A percentile compares a stretch with the other conserved stretches of the same genome.
These are phyloP conservation scores for Danio aesculapii DNA, from an alignment of 2,797 vertebrate genomes.

Conservation along the genomic window DNA sequence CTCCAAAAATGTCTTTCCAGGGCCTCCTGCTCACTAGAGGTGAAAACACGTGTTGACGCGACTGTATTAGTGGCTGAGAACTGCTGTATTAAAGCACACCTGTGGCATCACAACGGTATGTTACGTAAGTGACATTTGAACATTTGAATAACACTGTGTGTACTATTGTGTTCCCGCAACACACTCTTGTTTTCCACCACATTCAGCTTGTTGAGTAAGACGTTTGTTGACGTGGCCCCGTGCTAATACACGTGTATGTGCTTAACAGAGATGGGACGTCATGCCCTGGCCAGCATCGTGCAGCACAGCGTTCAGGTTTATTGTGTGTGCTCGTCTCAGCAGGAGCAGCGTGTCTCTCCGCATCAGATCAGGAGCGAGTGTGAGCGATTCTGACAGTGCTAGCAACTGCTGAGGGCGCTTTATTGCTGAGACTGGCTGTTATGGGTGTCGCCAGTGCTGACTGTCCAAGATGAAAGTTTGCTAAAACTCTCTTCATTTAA, in stretches of 20 bases:
- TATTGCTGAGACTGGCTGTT: constrained; percentile 17
- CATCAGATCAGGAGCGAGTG: constrained; percentile 8
- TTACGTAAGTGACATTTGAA: constrained; percentile 57
- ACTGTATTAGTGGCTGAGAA: constrained; percentile 30
- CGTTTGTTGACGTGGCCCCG: background rate
- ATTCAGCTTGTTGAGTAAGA: background rate
- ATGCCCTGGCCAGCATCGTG: background rate
- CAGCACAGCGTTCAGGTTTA: background rate
- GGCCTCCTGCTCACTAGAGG: background rate
- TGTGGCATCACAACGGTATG: constrained; percentile 6
- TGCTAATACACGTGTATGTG: constrained; percentile 35
- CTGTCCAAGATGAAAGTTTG: constrained; percentile 11
- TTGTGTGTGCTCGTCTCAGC: background rate
- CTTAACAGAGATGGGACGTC: background rate
- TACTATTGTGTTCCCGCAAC: constrained; percentile 3
- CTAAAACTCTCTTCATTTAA: background rate
- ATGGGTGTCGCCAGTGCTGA: background rate
- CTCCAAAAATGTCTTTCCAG: background rate
- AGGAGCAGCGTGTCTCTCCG: constrained; percentile 12
- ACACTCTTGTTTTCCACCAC: constrained; percentile 6
- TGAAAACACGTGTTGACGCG: background rate
- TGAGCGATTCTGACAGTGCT: background rate
- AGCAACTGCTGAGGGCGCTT: constrained; percentile 3
- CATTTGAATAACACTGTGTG: constrained; percentile 48
- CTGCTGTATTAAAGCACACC: background rate